phyloP scores from a whole-genome alignment of 2,888 invertebrate species.

The Phengaris arion region DNA sequence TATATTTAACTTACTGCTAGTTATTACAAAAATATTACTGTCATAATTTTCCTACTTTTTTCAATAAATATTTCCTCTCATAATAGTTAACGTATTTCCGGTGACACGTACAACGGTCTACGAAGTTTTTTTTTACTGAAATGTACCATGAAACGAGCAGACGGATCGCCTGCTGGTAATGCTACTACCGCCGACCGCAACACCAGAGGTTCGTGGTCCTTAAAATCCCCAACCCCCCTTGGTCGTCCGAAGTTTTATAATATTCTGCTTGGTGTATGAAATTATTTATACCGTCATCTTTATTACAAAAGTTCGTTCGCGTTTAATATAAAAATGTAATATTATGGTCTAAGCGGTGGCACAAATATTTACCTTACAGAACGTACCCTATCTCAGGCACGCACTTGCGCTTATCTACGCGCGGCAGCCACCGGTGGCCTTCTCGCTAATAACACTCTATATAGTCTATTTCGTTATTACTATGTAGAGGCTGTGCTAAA shows the following conservation, averaged over 20 bases:
- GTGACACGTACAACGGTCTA: too few relatives aligned
- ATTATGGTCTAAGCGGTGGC: slow-evolving; percentile 32
- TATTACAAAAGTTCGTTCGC: background rate
- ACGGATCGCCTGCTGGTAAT: too few relatives aligned
- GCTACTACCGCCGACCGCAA: too few relatives aligned
- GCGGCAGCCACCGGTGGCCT: slow-evolving; percentile 53
- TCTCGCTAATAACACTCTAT: slow-evolving; percentile 32
- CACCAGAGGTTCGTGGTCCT: too few relatives aligned
- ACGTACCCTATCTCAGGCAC: slow-evolving; percentile 57
- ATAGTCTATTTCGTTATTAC: slow-evolving; percentile 26
- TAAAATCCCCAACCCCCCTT: too few relatives aligned
- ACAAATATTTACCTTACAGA: slow-evolving; percentile 65
- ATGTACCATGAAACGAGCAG: too few relatives aligned
- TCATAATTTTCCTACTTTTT: too few relatives aligned
- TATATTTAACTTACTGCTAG: too few relatives aligned
- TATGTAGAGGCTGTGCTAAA: background rate
- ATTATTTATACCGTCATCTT: background rate
- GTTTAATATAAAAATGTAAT: slow-evolving; percentile 13
- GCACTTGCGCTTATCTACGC: slow-evolving; percentile 59
- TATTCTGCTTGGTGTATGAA: background rate
- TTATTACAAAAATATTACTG: too few relatives aligned
- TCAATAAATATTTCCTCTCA: too few relatives aligned
- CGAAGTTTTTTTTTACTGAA: too few relatives aligned
- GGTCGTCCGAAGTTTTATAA: background rate
- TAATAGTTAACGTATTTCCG: too few relatives aligned